phyloP scores from a whole-genome alignment of 2,888 invertebrate genomes.

The Bhutanitis thaidina region DNA sequence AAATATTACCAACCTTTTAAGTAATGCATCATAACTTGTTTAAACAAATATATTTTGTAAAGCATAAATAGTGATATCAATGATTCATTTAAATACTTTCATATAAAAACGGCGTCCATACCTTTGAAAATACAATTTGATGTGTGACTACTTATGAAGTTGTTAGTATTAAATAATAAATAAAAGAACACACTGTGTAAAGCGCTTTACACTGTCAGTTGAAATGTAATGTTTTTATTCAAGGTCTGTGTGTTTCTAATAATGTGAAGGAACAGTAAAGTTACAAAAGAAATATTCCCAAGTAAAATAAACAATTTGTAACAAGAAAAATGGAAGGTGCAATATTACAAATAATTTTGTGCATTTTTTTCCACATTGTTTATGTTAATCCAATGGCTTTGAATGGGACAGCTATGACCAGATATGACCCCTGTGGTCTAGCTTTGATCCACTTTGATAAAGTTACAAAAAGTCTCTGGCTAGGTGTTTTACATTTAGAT shows the following conservation, averaged over 20 bases:
- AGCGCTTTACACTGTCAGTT: background rate
- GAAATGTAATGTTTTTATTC: background rate
- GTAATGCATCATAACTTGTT: background rate
- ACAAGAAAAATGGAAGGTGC: conserved; percentile 20
- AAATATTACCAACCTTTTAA: background rate
- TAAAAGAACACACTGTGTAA: background rate
- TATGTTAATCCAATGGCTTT: conserved; percentile 48
- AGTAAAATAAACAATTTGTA: too few species aligned
- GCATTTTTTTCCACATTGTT: conserved; percentile 25
- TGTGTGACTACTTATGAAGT: background rate
- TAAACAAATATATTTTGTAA: background rate
- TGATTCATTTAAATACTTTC: conserved; percentile 6
- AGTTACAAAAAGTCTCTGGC: conserved; percentile 46
- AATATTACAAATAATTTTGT: background rate
- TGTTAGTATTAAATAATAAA: background rate
- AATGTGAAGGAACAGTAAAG: background rate
- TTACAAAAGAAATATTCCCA: too few species aligned
- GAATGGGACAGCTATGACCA: conserved; percentile 49
- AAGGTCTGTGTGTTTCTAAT: background rate
- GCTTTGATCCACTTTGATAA: conserved; percentile 61
- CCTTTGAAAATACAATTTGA: background rate
- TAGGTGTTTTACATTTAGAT: conserved; percentile 48
- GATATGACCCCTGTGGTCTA: conserved; percentile 64
- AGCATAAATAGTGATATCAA: background rate
- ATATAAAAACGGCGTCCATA: background rate